phyloP scores from a whole-genome alignment of 2,888 invertebrate species.

The Galerucella pusilla region DNA sequence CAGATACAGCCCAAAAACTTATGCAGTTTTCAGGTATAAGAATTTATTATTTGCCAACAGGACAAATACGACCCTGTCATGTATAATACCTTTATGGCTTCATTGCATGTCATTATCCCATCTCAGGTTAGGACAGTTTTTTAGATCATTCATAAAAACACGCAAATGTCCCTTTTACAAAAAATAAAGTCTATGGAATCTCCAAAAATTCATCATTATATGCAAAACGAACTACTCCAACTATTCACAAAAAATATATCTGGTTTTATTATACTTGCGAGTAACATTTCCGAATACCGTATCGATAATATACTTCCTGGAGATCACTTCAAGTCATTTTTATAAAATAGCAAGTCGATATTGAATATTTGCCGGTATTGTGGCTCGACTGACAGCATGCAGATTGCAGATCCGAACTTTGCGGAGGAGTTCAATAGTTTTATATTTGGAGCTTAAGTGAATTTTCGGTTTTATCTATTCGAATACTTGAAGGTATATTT shows the following conservation, averaged over 20 bases:
- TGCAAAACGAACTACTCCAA: constrained; percentile 20
- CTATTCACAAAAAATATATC: constrained; percentile 21
- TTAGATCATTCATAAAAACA: no score
- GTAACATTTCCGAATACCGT: constrained; percentile 26
- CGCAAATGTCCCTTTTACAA: constrained; percentile 17
- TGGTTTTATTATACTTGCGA: constrained; percentile 16
- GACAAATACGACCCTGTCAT: no score
- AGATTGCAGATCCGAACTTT: background rate
- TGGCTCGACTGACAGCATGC: constrained; percentile 7
- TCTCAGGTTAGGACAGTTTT: no score
- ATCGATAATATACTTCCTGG: constrained; percentile 27
- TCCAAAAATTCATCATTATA: constrained; percentile 19
- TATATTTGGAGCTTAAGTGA: background rate
- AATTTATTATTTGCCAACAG: no score
- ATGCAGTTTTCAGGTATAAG: no score
- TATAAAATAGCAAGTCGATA: constrained; percentile 24
- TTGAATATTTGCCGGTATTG: constrained; percentile 28
- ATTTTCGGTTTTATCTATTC: background rate
- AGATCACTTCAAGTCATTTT: constrained; percentile 22
- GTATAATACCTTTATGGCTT: no score
- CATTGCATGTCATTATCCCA: no score
- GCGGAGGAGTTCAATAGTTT: background rate
- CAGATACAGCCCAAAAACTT: no score
- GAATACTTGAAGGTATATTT: background rate
- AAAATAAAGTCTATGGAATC: constrained; percentile 22